Evolutionary conservation across 2,113 vertebrate species (phyloP), one percentile per base, ranked within the genome.

Genomic region (Argyrosomus japonicus): DNA sequence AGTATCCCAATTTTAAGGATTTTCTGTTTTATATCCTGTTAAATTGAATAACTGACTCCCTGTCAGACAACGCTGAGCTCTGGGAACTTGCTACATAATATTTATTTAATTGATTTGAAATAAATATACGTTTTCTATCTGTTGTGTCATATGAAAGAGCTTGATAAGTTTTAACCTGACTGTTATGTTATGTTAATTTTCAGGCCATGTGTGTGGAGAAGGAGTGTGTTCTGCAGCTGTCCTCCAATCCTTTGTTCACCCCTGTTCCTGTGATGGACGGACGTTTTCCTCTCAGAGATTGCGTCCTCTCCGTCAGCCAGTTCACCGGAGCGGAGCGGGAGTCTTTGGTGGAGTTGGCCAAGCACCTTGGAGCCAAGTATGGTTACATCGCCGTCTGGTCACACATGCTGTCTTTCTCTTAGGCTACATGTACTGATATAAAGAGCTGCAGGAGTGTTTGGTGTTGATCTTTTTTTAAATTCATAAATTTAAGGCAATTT

Each of bases 251-350:
- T 23, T 93, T 99, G 76, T 99, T 98, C 93, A 96, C 94, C 2
- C 98, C 98, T 18, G 93, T 99, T n/a, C 84, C 94, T 15, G 88
- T 97, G 81, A 94, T 96, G 94, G 95, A 97, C 69, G 97, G 96
- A 87, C 75, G 82, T 76, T 88, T 90, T 25, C 97, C 98, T 48
- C 95, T 99, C 77, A 93, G 89, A 60, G 90, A 87, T 25, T 99
- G 97, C 63, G 96, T 99, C 47, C 96, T 99, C 70, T 99, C 98
- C 1, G 95, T 99, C 87, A 99, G 98, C 82, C 98, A 99, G 87
- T 99, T 97, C 93, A 96, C 86, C 1, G 98, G 98, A 77, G 95
- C 95, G 15, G 98, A 99, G 93, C 96, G 97, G 87, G 97, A 99
- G 61, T 97, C 97, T 1, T 89, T 99, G 91, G 92, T 96, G 74